Evolutionary conservation across 1,140 invertebrate genomes (phyloP).

Genomic region (Drosophila tropicalis): DNA sequence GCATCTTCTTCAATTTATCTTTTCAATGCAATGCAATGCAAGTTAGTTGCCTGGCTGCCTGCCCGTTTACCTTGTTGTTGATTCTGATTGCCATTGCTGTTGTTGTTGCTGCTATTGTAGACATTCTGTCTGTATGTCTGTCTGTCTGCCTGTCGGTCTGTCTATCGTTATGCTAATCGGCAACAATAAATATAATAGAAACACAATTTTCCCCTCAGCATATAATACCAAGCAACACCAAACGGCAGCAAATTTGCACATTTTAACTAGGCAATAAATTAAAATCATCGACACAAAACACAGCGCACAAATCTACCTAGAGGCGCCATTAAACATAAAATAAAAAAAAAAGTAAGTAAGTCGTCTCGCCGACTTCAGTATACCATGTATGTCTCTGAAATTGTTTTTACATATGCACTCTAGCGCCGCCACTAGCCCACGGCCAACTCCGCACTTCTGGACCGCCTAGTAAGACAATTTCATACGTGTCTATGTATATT

Average conservation of each 20-base stretch:
- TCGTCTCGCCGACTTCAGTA: too few relatives aligned
- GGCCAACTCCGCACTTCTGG: too few relatives aligned
- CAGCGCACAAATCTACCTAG: slow-evolving; percentile 30
- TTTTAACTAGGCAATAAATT: slow-evolving; percentile 66
- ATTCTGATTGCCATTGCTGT: slow-evolving; percentile 3
- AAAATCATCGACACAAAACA: slow-evolving; percentile 54
- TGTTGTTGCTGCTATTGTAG: slow-evolving; percentile 29
- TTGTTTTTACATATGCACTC: too few relatives aligned
- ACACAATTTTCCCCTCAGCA: slow-evolving; percentile 10
- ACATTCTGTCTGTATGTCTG: slow-evolving; percentile 1
- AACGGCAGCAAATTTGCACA: slow-evolving; percentile 62
- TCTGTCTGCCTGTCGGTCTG: background rate
- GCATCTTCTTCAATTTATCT: slow-evolving; percentile 72
- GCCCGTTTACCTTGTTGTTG: slow-evolving; percentile 61
- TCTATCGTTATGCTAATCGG: slow-evolving; percentile 65
- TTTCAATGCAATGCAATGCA: slow-evolving; percentile 51
- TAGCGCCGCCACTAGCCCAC: too few relatives aligned
- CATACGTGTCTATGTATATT: too few relatives aligned
- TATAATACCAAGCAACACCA: slow-evolving; percentile 49
- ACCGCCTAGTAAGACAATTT: too few relatives aligned
- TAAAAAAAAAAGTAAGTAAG: background rate
- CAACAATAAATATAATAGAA: slow-evolving; percentile 59
- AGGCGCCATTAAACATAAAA: slow-evolving; percentile 38
- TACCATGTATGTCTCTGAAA: too few relatives aligned
- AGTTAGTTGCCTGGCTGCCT: slow-evolving; percentile 33